Evolutionary conservation across 2,113 vertebrate species (phyloP).

Genomic region (Cephalopholis sonnerati): DNA sequence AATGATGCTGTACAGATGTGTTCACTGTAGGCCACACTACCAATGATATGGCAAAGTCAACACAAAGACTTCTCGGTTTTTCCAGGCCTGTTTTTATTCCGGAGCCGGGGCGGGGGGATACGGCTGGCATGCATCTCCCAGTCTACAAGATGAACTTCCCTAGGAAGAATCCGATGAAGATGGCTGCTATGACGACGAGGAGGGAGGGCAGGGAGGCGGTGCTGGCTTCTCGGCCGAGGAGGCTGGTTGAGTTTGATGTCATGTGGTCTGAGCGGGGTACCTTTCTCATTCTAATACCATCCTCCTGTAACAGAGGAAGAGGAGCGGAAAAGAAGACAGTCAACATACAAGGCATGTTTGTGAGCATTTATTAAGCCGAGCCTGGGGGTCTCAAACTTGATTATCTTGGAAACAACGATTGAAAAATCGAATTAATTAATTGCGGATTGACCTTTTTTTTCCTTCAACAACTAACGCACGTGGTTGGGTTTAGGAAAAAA

Average conservation of each 20-base stretch:
- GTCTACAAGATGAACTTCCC: constrained; percentile 99
- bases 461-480: too few relatives aligned
- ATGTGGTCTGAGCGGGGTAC: constrained; percentile 90
- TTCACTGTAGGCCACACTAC: constrained; percentile 89
- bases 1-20: constrained; percentile 92
- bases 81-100: constrained; percentile 84
- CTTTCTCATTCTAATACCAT: constrained; percentile 93
- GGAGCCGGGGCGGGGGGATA: constrained; percentile 54
- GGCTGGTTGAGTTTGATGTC: constrained; percentile 86
- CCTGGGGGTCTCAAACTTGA: not conserved
- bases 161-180: constrained; percentile 99
- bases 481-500: too few relatives aligned
- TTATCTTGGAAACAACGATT: not conserved
- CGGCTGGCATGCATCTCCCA: constrained; percentile 86
- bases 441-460: too few relatives aligned
- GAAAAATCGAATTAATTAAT: not conserved
- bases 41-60: constrained; percentile 95
- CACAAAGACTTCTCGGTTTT: constrained; percentile 85
- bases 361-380: too few relatives aligned
- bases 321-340: not conserved
- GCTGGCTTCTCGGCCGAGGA: constrained; percentile 90
- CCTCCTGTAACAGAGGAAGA: constrained; percentile 86
- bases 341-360: not conserved
- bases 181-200: constrained; percentile 98
- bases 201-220: constrained; percentile 95